phyloP scores from a whole-genome alignment of 2,113 vertebrate species.

The Leucopsar rothschildi region DNA sequence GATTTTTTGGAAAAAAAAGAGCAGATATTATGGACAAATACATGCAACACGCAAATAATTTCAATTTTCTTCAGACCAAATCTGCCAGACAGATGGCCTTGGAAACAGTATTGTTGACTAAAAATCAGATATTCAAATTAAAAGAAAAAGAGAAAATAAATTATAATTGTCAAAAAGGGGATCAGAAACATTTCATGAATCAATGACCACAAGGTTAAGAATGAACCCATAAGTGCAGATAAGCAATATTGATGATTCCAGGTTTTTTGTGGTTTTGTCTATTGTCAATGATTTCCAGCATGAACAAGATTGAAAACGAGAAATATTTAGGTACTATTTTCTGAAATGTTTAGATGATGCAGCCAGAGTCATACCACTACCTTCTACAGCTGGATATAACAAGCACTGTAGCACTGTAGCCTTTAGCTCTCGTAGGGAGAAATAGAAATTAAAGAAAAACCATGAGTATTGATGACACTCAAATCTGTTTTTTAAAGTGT shows the following conservation, averaged over 20 bases:
- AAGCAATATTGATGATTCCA: not conserved
- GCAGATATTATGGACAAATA: not conserved
- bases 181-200: not conserved
- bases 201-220: not conserved
- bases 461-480: not conserved
- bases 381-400: not conserved
- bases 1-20: not conserved
- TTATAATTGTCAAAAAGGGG: not conserved
- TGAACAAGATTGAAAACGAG: not conserved
- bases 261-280: not conserved
- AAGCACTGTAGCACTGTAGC: not conserved
- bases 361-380: not conserved
- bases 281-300: not conserved
- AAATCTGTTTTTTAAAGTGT: not conserved
- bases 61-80: not conserved
- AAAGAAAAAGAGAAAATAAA: not conserved
- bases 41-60: not conserved
- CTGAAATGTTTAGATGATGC: not conserved
- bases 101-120: not conserved
- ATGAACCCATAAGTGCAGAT: not conserved
- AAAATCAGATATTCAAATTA: not conserved
- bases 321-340: not conserved
- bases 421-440: not conserved
- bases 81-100: not conserved
- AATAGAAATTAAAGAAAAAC: not conserved